Evolutionary conservation across 2,888 invertebrate species (phyloP).

Genomic region (Achlya flavicornis): DNA sequence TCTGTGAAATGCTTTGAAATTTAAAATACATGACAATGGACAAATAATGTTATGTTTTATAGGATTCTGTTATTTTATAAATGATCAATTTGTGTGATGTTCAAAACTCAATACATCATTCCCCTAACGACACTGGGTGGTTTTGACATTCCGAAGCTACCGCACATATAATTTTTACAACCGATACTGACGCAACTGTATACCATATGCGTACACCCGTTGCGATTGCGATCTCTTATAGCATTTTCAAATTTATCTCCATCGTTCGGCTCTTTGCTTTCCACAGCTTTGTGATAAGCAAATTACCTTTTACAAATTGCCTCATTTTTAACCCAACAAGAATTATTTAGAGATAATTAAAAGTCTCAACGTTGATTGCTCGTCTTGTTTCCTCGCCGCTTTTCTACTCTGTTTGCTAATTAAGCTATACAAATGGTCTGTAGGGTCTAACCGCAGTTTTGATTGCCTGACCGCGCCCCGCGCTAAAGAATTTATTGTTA

Average conservation of each 20-base stretch:
- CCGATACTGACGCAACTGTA: conserved; percentile 55
- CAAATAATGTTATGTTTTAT: background rate
- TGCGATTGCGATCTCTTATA: conserved; percentile 59
- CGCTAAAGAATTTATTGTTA: conserved; percentile 57
- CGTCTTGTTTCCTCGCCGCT: conserved; percentile 37
- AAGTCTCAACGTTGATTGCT: conserved; percentile 40
- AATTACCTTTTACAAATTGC: conserved; percentile 49
- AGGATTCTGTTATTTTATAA: conserved; percentile 9
- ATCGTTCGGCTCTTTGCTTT: conserved; percentile 34
- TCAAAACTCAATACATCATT: conserved; percentile 25
- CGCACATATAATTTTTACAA: conserved; percentile 52
- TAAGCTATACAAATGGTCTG: conserved; percentile 68
- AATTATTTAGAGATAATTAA: conserved; percentile 51
- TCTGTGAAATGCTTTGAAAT: background rate
- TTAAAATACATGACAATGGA: too few relatives aligned
- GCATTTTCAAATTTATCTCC: conserved; percentile 57
- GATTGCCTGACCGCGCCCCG: conserved; percentile 63
- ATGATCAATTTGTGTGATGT: conserved; percentile 18
- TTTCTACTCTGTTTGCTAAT: conserved; percentile 56
- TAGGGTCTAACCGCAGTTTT: conserved; percentile 56
- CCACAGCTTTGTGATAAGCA: conserved; percentile 42
- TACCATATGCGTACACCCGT: conserved; percentile 60
- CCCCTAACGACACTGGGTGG: conserved; percentile 37
- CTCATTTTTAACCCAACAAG: conserved; percentile 42
- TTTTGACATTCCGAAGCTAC: conserved; percentile 33